phyloP scores from a whole-genome alignment of 2,888 invertebrate genomes.

The Tuberolachnus salignus region DNA sequence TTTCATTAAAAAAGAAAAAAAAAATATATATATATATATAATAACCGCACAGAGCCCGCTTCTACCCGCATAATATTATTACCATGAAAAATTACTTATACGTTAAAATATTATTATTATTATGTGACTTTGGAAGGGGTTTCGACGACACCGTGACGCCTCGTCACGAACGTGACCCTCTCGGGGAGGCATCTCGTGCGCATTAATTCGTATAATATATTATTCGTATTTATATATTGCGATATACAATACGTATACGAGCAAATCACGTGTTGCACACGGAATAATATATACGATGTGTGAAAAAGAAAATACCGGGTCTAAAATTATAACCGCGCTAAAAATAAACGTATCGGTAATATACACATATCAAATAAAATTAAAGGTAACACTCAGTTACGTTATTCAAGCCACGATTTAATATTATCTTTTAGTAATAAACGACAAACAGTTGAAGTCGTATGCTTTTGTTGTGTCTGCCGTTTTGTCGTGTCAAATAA shows the following conservation, averaged over 20 bases:
- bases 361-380: too few species aligned
- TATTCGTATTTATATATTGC: too few species aligned
- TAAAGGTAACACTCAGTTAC: too few species aligned
- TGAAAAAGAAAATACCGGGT: too few species aligned
- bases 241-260: not conserved
- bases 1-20: constrained; percentile 22
- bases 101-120: constrained; percentile 6
- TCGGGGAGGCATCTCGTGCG: constrained; percentile 18
- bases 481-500: too few species aligned
- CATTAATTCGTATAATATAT: constrained; percentile 36
- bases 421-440: too few species aligned
- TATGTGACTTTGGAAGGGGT: constrained; percentile 44
- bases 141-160: not conserved
- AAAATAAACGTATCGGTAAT: too few species aligned
- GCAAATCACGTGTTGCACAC: constrained; percentile 49
- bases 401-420: too few species aligned
- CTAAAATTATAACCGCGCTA: too few species aligned
- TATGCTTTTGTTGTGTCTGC: too few species aligned
- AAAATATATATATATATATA: too few species aligned
- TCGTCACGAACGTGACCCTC: constrained; percentile 43
- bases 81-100: constrained; percentile 34
- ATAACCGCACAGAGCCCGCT: not conserved
- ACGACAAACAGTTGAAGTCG: too few species aligned
- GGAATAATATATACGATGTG: constrained; percentile 14
- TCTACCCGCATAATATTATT: constrained; percentile 35